Percentiles rank a stretch among this genome's conserved stretches.
phyloP scores from a whole-genome alignment of 2,797 vertebrate species.

The Lepilemur septentrionalis region DNA sequence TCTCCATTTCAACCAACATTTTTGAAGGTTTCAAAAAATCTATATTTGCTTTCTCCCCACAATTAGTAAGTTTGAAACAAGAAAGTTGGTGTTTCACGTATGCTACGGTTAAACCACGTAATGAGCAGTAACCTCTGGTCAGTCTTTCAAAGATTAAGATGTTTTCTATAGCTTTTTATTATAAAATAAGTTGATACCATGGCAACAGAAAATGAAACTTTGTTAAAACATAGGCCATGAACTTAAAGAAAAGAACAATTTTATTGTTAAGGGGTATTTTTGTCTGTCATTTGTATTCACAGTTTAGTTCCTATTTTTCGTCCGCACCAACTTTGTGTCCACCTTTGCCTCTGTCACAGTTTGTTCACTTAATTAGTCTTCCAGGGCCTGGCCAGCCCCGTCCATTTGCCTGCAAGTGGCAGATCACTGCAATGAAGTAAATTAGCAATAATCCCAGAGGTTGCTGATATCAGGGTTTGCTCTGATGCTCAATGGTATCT shows the following conservation, averaged over 20 bases:
- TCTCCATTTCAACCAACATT: not conserved
- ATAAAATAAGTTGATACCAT: not conserved
- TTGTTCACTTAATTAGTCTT: not conserved
- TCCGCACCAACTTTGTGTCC: not conserved
- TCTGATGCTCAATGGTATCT: not conserved
- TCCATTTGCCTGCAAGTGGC: not conserved
- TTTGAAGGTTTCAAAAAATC: not conserved
- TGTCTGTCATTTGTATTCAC: not conserved
- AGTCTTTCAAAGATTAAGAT: not conserved
- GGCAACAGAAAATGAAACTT: not conserved
- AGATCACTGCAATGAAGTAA: not conserved
- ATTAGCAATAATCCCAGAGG: not conserved
- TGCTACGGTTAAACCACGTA: not conserved
- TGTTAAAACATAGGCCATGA: not conserved
- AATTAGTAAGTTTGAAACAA: not conserved
- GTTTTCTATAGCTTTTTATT: not conserved
- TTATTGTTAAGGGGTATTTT: not conserved
- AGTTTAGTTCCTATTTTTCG: not conserved
- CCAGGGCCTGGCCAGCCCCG: not conserved
- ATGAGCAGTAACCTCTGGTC: not conserved
- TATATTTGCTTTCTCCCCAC: not conserved
- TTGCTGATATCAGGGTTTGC: not conserved
- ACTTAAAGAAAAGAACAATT: not conserved
- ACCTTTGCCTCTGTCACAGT: not conserved
- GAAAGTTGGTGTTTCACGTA: not conserved